A percentile compares a stretch with the other conserved stretches of the same genome.
These are phyloP conservation scores for Lasiurus cinereus DNA, from an alignment of 2,113 vertebrate genomes.

Conservation along the genomic window DNA sequence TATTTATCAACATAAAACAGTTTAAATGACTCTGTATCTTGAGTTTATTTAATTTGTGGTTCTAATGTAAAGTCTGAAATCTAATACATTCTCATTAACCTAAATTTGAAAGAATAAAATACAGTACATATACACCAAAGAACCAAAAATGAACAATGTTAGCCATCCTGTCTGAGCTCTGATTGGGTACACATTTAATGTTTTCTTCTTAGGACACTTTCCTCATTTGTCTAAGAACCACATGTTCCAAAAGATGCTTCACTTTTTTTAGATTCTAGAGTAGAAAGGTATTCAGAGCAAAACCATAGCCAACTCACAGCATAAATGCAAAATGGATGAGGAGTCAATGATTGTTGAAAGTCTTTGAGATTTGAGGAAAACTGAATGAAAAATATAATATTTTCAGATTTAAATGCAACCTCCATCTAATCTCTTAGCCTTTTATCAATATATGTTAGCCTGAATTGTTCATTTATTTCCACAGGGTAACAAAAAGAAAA, in stretches of 20 bases:
- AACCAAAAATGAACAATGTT: background rate
- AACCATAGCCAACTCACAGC: background rate
- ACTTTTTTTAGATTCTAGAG: background rate
- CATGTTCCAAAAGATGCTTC: background rate
- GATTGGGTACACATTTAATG: background rate
- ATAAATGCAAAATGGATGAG: background rate
- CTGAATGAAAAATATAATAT: background rate
- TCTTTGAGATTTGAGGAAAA: background rate
- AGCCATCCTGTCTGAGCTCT: background rate
- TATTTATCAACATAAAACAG: conserved; percentile 41
- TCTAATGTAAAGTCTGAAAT: conserved; percentile 65
- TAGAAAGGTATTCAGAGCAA: background rate
- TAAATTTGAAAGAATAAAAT: conserved; percentile 52
- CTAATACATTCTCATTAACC: background rate
- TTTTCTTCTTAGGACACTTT: background rate
- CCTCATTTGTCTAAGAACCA: background rate
- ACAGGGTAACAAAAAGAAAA: background rate
- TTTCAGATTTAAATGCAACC: background rate
- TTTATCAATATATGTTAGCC: background rate
- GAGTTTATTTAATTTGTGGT: background rate
- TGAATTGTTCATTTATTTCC: background rate
- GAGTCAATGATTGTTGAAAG: background rate
- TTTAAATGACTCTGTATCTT: background rate
- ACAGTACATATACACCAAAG: background rate
- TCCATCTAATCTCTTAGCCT: background rate